Base-by-base conservation (phyloP, 2,888 invertebrate species). In the Lithodes maja region DNA sequence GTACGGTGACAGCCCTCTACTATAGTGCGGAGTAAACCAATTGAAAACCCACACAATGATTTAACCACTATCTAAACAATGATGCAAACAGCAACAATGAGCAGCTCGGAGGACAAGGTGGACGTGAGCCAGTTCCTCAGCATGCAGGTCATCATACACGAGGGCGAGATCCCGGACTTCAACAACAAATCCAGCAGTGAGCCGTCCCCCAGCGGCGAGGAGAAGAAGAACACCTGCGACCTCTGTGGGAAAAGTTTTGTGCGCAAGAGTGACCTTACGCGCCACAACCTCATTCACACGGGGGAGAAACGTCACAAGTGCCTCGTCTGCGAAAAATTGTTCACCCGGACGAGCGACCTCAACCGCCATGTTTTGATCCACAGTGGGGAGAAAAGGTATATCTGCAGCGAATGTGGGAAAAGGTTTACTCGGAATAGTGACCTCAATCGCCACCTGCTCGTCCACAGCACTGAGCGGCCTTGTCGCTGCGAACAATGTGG, bases 311-410 rank as follows among this genome's bases (percentile, higher is more conserved):
- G 79, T 17, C 75, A 79, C 33, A 85, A 85, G 54, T 85, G 85
- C 3, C 68, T 53, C 15, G 85, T 69, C 33, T 85, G 85, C n/a
- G 78, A 79, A 50, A 85, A 85, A 52, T 71, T 85, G 3, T 85
- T 85, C 69, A 85, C 85, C 68, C 85, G 85, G 12, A 85, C 85
- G 17, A 85, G 85, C 33, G 85, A 85, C 71, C 69, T 85, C 52
- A 85, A 85, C 85, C 50, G 85, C 49, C 85, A 85, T 55, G 53
- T 85, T 15, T 79, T 85, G 2, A 79, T 53, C 52, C 85, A 85
- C 79, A 85, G 68, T 33, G 85, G 85, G 17, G 85, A 85, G 79
- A 85, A 85, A 33, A 78, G 69, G 5, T 77, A 85, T 53, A 75
- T 85, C 53, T 85, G 85, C 2, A 79, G 69, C 7, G 85, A 85